phyloP scores from a whole-genome alignment of 2,797 vertebrate species.

The Etheostoma perlongum region DNA sequence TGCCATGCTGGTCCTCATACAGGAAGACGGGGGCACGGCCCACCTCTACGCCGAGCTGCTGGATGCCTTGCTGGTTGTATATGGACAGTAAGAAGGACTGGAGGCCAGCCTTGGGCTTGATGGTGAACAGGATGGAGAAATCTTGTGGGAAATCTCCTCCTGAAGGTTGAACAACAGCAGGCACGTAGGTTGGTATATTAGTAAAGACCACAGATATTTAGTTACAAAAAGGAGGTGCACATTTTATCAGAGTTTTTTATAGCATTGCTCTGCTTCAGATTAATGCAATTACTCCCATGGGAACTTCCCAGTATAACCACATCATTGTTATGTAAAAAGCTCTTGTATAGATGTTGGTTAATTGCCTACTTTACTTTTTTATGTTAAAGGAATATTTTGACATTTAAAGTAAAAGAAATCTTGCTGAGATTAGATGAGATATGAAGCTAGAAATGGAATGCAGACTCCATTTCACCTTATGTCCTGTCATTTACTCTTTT shows the following conservation, averaged over 20 bases:
- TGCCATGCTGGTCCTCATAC: conserved; percentile 96
- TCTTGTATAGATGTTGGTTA: neutral
- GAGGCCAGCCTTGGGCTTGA: conserved; percentile 93
- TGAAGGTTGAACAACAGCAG: conserved; percentile 65
- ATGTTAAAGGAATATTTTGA: neutral
- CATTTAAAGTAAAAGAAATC: neutral
- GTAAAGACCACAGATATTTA: conserved; percentile 2
- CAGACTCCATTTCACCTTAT: neutral
- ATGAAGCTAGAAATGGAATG: neutral
- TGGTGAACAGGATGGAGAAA: conserved; percentile 97
- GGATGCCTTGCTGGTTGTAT: conserved; percentile 95
- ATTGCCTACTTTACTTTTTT: neutral
- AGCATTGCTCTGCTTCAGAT: conserved; percentile 14
- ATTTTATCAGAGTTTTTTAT: conserved; percentile 19
- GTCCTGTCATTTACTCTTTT: conserved; percentile 21
- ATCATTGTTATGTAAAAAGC: conserved; percentile 9
- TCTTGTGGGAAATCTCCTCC: conserved; percentile 94
- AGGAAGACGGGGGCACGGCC: conserved; percentile 94
- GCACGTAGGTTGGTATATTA: conserved; percentile 8
- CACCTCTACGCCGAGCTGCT: conserved; percentile 96
- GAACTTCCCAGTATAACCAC: conserved; percentile 13
- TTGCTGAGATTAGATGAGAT: neutral
- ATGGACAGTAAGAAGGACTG: conserved; percentile 96
- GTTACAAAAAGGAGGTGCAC: conserved; percentile 1
- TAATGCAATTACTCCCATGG: conserved; percentile 13